Evolutionary conservation across 2,113 vertebrate genomes (phyloP), one percentile per base, ranked within the genome.

Genomic region (Corvus moneduloides): DNA sequence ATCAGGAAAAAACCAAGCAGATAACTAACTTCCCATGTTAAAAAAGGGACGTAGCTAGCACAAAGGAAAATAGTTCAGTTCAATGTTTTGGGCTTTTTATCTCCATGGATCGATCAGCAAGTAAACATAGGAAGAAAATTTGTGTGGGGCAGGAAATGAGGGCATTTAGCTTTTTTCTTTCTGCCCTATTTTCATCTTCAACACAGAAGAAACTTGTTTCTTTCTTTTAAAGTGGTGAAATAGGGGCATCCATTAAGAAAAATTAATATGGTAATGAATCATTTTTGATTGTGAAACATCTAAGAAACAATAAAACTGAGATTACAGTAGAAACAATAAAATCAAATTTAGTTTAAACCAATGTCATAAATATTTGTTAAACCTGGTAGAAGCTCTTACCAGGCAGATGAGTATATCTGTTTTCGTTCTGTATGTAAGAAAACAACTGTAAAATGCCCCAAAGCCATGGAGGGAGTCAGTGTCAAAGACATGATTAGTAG

Each of bases 401-500:
- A 66, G 30, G n/a, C 43, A 93, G 59, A 54, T 61, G 30, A 87
- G 41, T 52, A 24, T 44, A 87, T 52, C 78, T 92, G 22, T 64
- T 92, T 80, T 74, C 21, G 46, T 58, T 84, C 52, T 64, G 26
- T 37, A 54, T 27, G 7, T 49, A 81, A 80, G 85, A 90, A 96
- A 96, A 96, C 78, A 90, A 89, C 54, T 2, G 0, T 75, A 93
- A 94, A 96, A 95, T 90, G 61, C 90, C 96, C 68, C 85, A 96
- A 96, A 95, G 90, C 92, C 86, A 89, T 0, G 0, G 61, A 92
- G 56, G 52, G 83, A 94, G 64, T 90, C 74, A 64, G 77, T 78
- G 73, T 94, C 88, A 93, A 96, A 96, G 90, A 84, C 80, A 81
- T 14, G 83, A 96, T 95, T 96, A 96, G 86, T 68, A 95, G 90